A percentile compares a stretch with the other conserved stretches of the same genome.
Evolutionary conservation across 2,113 vertebrate species (phyloP).

Genomic region (Uropsilus gracilis): DNA sequence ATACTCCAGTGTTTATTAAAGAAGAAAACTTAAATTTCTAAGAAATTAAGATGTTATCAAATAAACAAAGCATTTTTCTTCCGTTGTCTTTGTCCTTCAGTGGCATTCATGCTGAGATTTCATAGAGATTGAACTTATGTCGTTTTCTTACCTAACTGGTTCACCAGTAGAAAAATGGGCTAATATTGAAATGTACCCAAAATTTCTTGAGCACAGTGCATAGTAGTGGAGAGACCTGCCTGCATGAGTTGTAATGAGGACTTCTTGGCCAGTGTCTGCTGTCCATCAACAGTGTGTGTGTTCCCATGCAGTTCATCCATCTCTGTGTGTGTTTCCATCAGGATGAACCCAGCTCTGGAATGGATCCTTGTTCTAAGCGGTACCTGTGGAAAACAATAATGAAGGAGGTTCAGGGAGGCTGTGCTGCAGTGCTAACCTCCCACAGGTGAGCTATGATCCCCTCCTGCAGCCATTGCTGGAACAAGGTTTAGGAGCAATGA

Average conservation of each 20-base stretch:
- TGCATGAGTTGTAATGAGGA: fast-evolving
- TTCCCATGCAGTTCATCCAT: not conserved
- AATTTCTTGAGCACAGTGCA: not conserved
- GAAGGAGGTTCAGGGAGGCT: conserved; percentile 82
- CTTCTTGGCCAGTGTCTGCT: fast-evolving
- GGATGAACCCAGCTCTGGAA: conserved; percentile 88
- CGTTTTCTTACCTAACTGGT: fast-evolving
- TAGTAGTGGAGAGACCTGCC: not conserved
- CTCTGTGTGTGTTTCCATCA: not conserved
- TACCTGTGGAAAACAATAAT: conserved; percentile 83
- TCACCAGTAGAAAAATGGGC: not conserved
- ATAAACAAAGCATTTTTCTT: not conserved
- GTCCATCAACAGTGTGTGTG: fast-evolving
- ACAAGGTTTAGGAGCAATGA: too few relatives aligned
- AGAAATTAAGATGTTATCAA: not conserved
- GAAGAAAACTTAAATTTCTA: not conserved
- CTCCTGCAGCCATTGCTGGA: fast-evolving
- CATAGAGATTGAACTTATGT: not conserved
- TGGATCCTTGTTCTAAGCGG: conserved; percentile 87
- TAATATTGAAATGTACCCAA: fast-evolving
- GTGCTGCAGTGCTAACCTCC: conserved; percentile 85
- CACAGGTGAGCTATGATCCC: conserved; percentile 81
- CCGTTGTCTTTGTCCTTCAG: not conserved
- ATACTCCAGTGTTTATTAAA: not conserved
- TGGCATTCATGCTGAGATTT: not conserved